phyloP scores from a whole-genome alignment of 2,797 vertebrate species.

The Myotis daubentonii region DNA sequence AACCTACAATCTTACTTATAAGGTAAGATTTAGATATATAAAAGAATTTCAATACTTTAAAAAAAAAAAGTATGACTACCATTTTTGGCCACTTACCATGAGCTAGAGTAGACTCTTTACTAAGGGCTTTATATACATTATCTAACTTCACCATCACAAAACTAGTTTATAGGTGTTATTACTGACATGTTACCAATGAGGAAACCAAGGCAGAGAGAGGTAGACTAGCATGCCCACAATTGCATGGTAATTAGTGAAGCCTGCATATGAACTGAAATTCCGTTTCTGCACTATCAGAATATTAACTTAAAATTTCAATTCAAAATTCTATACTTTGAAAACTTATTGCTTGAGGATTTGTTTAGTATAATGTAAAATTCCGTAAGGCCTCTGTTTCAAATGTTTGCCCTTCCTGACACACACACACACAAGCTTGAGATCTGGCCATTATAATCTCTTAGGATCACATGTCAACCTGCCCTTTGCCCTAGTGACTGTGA shows the following conservation, averaged over 20 bases:
- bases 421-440: not conserved
- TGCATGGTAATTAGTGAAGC: not conserved
- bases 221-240: not conserved
- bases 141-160: conserved; percentile 11
- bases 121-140: conserved; percentile 7
- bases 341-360: not conserved
- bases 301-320: conserved; percentile 41
- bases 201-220: conserved; percentile 2
- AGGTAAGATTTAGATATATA: conserved; percentile 19
- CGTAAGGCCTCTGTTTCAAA: not conserved
- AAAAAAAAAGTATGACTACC: not conserved
- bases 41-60: not conserved
- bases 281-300: not conserved
- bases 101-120: not conserved
- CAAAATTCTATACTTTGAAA: conserved; percentile 14
- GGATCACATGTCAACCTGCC: not conserved
- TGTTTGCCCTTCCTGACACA: not conserved
- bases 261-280: not conserved
- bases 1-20: not conserved
- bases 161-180: not conserved
- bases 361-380: not conserved
- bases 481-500: not conserved
- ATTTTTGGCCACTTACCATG: not conserved
- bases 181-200: not conserved
- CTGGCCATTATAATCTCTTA: not conserved